Base-by-base conservation (phyloP, 2,797 vertebrate species). In the Hemibagrus guttatus region DNA sequence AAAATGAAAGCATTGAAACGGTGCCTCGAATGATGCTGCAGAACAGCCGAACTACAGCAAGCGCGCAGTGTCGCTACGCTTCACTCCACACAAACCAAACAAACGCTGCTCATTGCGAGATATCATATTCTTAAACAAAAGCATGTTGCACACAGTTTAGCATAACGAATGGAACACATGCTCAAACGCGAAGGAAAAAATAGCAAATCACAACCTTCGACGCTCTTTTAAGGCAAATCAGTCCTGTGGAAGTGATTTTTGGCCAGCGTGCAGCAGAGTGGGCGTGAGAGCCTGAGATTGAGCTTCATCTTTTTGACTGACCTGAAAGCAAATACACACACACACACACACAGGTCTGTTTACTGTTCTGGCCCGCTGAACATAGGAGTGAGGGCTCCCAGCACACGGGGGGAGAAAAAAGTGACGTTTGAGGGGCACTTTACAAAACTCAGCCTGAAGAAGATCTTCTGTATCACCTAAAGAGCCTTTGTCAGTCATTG, bases 351-450 rank as follows among this genome's bases (percentile, higher is more conserved):
- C 42, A 63, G 84, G 88, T 93, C 94, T 94, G 88, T 88, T 88
- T 90, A 89, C 82, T 86, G 89, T 94, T 93, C 93, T 93, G 93
- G 88, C 92, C 86, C 91, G 91, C 91, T 91, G 90, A 95, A 93
- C 94, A 90, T 5, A 86, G 78, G 88, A 90, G 84, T 86, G 88
- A 89, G 85, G 85, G 87, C 87, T 87, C 87, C 87, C 80, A 87
- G 88, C 88, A 85, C 63, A 72, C 64, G 88, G 78, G 85, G 78
- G 92, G 93, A 91, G 91, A 93, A 93, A 93, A 93, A 94, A 95
- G 94, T 96, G 95, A 96, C 95, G 95, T 96, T 96, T 96, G 95
- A 96, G 95, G 95, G 95, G 95, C 94, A 95, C 95, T 93, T 92
- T 95, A 92, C 92, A 94, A 94, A 93, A 95, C 90, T 92, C 90